Percentiles rank a stretch among this genome's conserved stretches.
Conservation (phyloP, 64 coral and sea anemone genomes). For the Porites lutea region DNA sequence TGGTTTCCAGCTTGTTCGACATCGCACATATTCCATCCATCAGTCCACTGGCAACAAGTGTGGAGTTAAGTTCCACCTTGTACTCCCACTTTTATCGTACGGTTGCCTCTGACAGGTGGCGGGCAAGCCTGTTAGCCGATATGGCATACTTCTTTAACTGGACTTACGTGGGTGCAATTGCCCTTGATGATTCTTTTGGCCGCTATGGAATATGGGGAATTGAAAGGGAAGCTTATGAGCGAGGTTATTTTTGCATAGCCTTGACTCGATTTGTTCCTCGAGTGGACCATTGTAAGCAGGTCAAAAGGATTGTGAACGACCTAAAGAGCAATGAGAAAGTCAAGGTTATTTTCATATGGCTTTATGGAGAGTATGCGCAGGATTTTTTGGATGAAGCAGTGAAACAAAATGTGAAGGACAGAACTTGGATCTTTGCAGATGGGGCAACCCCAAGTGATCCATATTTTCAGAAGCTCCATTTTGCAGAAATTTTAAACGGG, state of each 20-base stretch:
- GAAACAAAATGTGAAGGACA: background rate
- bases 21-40: conserved; percentile 35
- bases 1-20: conserved; percentile 57
- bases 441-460: background rate
- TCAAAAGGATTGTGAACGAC: background rate
- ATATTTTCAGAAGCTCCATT: background rate
- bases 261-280: conserved; percentile 24
- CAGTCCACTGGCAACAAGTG: conserved; percentile 44
- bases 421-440: conserved; percentile 62
- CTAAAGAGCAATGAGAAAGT: background rate
- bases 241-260: conserved; percentile 1
- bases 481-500: background rate
- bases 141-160: conserved; percentile 54
- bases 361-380: background rate
- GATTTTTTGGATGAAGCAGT: conserved; percentile 15
- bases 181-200: conserved; percentile 37
- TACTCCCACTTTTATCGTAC: conserved; percentile 59
- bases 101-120: conserved; percentile 45
- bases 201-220: conserved; percentile 37
- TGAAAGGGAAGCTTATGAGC: background rate
- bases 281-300: background rate
- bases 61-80: conserved; percentile 38
- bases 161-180: conserved; percentile 29
- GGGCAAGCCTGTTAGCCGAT: conserved; percentile 52
- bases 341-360: background rate